Evolutionary conservation across 2,888 invertebrate species (phyloP).

Genomic region (Hemicrepidius hirtus): DNA sequence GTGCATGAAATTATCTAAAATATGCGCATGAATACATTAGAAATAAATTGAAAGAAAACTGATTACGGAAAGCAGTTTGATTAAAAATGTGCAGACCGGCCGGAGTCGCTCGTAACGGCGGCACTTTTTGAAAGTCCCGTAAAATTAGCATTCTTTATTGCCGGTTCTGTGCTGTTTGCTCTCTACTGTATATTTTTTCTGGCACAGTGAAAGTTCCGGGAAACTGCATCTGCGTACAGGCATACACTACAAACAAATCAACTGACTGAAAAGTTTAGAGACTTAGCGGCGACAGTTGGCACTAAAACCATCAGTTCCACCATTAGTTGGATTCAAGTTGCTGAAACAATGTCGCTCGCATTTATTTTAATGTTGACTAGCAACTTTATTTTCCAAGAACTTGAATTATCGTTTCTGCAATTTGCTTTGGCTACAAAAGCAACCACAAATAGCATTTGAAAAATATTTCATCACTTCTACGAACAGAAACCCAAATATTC

Average conservation of each 20-base stretch:
- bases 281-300: conserved; percentile 62
- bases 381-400: conserved; percentile 40
- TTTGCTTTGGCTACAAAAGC: neutral
- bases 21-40: conserved; percentile 27
- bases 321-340: conserved; percentile 59
- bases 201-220: conserved; percentile 52
- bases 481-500: neutral
- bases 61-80: conserved; percentile 20
- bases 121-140: conserved; percentile 42
- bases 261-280: conserved; percentile 63
- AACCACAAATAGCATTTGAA: neutral
- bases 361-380: conserved; percentile 56
- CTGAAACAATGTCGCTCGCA: conserved; percentile 57
- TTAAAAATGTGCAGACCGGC: conserved; percentile 22
- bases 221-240: conserved; percentile 53
- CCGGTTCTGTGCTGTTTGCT: conserved; percentile 48
- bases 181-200: conserved; percentile 38
- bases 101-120: conserved; percentile 23
- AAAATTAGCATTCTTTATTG: conserved; percentile 58
- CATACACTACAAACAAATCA: conserved; percentile 60
- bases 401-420: conserved; percentile 29
- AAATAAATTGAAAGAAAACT: conserved; percentile 26
- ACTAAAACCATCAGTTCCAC: conserved; percentile 60
- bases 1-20: conserved; percentile 24
- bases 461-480: neutral